Evolutionary conservation across 2,113 vertebrate genomes (phyloP).

Genomic region (Grus americana): DNA sequence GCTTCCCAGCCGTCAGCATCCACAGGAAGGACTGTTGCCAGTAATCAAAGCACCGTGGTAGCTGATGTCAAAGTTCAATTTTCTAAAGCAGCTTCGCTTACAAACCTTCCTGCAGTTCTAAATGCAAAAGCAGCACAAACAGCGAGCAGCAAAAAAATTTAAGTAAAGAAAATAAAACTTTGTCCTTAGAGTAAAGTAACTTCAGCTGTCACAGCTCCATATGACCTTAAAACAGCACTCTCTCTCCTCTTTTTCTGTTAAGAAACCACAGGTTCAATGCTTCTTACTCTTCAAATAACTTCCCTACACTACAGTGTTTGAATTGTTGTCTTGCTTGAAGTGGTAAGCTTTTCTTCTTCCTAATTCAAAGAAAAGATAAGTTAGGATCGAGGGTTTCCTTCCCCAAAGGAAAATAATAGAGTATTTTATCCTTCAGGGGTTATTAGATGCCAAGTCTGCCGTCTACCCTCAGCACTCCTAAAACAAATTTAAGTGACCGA

Average conservation of each 20-base stretch:
- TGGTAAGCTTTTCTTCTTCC: not conserved
- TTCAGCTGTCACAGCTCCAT: not conserved
- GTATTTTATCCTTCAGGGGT: not conserved
- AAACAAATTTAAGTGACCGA: not conserved
- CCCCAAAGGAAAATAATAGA: not conserved
- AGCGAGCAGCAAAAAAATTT: not conserved
- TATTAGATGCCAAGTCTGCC: not conserved
- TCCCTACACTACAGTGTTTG: not conserved
- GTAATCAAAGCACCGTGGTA: not conserved
- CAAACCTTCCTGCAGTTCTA: not conserved
- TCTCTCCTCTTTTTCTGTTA: not conserved
- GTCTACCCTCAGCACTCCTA: not conserved
- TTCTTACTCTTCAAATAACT: not conserved
- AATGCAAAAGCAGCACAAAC: not conserved
- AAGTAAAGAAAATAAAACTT: not conserved
- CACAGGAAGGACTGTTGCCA: not conserved
- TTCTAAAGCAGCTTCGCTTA: not conserved
- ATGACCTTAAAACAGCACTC: not conserved
- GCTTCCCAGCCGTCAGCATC: not conserved
- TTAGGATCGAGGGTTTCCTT: not conserved
- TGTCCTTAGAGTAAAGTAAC: not conserved
- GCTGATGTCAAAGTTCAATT: not conserved
- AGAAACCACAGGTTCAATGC: not conserved
- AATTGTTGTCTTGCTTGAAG: not conserved
- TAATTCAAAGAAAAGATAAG: not conserved